phyloP scores from a whole-genome alignment of 2,888 invertebrate species.

The Strigamia transsilvanica region DNA sequence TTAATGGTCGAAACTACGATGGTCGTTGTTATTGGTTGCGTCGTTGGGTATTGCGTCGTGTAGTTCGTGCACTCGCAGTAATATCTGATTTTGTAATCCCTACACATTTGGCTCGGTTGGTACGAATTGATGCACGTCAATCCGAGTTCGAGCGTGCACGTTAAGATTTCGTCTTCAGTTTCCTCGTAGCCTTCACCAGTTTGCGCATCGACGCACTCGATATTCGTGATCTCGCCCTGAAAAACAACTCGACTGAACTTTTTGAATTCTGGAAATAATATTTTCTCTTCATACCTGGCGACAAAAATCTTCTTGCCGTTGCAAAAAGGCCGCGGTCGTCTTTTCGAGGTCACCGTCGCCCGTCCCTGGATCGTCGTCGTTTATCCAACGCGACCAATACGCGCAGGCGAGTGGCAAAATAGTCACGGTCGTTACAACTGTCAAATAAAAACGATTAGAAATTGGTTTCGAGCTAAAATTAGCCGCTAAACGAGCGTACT shows the following conservation, averaged over 20 bases:
- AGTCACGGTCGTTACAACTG: conserved; percentile 58
- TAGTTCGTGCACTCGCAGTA: conserved; percentile 60
- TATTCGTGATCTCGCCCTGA: conserved; percentile 59
- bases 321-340: background rate
- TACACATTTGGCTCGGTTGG: conserved; percentile 59
- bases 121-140: conserved; percentile 58
- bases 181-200: conserved; percentile 56
- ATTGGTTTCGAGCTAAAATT: no score
- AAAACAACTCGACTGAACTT: background rate
- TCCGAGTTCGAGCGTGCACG: conserved; percentile 59
- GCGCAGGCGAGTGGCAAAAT: conserved; percentile 58
- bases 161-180: conserved; percentile 58
- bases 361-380: conserved; percentile 58
- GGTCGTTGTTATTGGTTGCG: conserved; percentile 63
- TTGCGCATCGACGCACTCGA: conserved; percentile 59
- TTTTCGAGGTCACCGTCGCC: conserved; percentile 59
- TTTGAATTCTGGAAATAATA: background rate
- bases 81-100: conserved; percentile 61
- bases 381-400: conserved; percentile 61
- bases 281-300: conserved; percentile 57
- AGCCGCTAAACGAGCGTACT: no score
- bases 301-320: conserved; percentile 59
- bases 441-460: no score
- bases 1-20: conserved; percentile 56
- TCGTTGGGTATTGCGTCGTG: conserved; percentile 57